Percentiles rank a stretch among this genome's conserved stretches.
Evolutionary conservation across 2,113 vertebrate species (phyloP).

Genomic region (Seriola aureovittata): DNA sequence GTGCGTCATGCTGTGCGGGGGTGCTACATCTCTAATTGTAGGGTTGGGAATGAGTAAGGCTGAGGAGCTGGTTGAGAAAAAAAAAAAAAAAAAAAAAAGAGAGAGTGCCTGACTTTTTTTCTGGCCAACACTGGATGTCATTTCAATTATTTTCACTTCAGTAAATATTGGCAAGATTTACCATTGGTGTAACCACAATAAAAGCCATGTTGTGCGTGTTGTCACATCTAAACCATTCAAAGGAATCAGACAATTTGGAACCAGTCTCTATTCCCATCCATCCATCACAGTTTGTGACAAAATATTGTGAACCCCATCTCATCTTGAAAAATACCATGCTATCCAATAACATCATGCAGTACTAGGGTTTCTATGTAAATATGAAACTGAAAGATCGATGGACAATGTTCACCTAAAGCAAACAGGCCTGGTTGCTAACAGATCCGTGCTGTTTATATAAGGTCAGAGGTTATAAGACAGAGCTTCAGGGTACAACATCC

Average conservation of each 20-base stretch:
- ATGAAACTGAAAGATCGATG: conserved; percentile 18
- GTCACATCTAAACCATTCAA: background rate
- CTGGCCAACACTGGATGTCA: background rate
- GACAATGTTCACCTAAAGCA: conserved; percentile 49
- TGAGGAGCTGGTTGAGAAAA: background rate
- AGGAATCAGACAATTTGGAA: background rate
- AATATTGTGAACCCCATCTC: background rate
- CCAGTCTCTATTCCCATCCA: background rate
- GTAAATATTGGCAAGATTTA: background rate
- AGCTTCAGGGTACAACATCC: conserved; percentile 57
- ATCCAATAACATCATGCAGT: background rate
- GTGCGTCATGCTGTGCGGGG: conserved; percentile 19
- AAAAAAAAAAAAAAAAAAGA: no score
- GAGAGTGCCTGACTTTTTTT: background rate
- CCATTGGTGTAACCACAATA: background rate
- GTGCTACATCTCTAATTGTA: conserved; percentile 25
- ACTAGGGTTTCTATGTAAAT: conserved; percentile 22
- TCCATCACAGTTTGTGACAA: background rate
- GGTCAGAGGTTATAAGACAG: conserved; percentile 65
- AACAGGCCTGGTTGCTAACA: conserved; percentile 35
- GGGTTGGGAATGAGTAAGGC: conserved; percentile 13
- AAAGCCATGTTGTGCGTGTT: background rate
- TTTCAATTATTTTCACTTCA: background rate
- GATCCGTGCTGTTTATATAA: conserved; percentile 51
- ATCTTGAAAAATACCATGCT: conserved; percentile 28